Evolutionary conservation across 2,113 vertebrate species (phyloP), one percentile per base, ranked within the genome.

Genomic region (Ginglymostoma cirratum): DNA sequence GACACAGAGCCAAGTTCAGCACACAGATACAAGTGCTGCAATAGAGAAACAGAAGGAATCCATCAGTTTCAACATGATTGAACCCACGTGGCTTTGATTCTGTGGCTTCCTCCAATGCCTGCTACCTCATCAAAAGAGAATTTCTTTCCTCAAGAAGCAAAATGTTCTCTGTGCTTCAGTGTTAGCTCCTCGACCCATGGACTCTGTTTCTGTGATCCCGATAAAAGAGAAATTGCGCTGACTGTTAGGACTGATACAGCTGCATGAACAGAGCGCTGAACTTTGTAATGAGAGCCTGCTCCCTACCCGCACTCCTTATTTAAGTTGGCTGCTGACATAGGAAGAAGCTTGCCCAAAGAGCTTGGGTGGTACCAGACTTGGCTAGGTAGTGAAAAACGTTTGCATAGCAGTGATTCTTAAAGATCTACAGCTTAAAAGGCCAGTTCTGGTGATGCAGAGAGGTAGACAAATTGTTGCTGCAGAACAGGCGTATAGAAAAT

Each of bases 41-140:
- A 93, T 66, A 67, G 14, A 66, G 34, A 93, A 67, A 66, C 89
- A 93, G 89, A 93, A 93, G 89, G 89, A 93, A 93, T 66, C 61
- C 89, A 93, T 93, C 89, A 66, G 61, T 66, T 93, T 38, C 61
- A 66, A 66, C 89, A 93, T 93, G 89, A 93, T 93, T 93, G 15
- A 34, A 8, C 61, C 89, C 89, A 93, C 61, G 34, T 66, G 61
- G 61, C n/a, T 93, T 66, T 93, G 89, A 93, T 93, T 66, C 61
- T 92, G 87, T 92, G 87, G 87, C 27, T 92, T 65, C 89, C 89
- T 65, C 66, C 55, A 66, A 8, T 92, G 30, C 61, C 55, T 92
- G 55, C 89, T 66, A 67, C 89, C 34, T 93, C 89, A 93, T 66
- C 89, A 93, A 93, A 93, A 66, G 55, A 93, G n/a, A 38, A 45